Evolutionary conservation across 2,888 invertebrate species (phyloP), one percentile per base, ranked within the genome.

Genomic region (Epistrophella euchroma): DNA sequence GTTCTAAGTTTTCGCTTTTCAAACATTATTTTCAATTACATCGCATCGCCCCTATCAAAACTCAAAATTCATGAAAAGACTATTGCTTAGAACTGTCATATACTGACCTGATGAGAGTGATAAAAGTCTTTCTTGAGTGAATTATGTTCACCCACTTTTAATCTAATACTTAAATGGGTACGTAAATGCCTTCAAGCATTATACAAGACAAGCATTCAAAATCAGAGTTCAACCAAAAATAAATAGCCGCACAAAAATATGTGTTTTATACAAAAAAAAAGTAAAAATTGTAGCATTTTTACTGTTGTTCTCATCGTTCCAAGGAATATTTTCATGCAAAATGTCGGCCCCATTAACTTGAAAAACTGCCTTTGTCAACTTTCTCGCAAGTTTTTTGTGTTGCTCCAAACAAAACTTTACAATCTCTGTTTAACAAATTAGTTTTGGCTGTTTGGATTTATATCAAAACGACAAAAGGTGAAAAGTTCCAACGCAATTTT

Each of bases 391-490:
- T n/a, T 55, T 28, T 10, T 55, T 28, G 1, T n/a, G 9, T 28
- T 10, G 6, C n/a, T 55, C n/a, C n/a, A 55, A 55, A 55, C 52
- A 25, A 55, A 9, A 50, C 15, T n/a, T 28, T 28, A 0, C 4
- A 28, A 28, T 25, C 4, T 25, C 9, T 25, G n/a, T 10, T 28
- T 32, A 9, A n/a, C 10, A 55, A 55, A 32, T 55, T 32, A 25
- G 28, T 55, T 13, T 55, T 56, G 17, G 35, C 11, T 56, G 17
- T 32, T 11, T 19, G 32, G 32, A n/a, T 35, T 32, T 56, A 56
- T 35, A 56, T 56, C 56, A 56, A 11, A 17, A 56, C 11, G 17
- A 32, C 25, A 55, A 55, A 56, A 56, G 32, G 56, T 56, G 35
- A 17, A 56, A n/a, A 52, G 52, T 25, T 52, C 15, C 6, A 52